phyloP scores from a whole-genome alignment of 2,888 invertebrate species.

The Calephelis perditalis region DNA sequence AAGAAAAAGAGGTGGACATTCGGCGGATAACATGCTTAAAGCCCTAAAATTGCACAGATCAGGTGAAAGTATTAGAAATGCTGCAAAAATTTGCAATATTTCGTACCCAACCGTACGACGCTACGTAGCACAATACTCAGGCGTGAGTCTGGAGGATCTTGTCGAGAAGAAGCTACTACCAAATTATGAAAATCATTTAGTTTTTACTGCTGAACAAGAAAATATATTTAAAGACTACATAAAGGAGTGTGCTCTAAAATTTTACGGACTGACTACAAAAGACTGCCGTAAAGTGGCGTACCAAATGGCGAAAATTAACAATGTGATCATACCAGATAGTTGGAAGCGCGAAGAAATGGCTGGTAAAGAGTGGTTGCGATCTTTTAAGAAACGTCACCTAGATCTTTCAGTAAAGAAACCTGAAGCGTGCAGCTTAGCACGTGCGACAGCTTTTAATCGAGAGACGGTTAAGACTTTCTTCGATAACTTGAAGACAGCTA shows the following conservation, averaged over 20 bases:
- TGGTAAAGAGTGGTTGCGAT: neutral
- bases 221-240: neutral
- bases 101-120: too few relatives aligned
- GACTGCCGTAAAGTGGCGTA: slow-evolving; percentile 10
- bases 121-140: too few relatives aligned
- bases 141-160: too few relatives aligned
- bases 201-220: slow-evolving; percentile 2
- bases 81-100: too few relatives aligned
- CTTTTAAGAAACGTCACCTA: neutral
- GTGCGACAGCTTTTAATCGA: slow-evolving; percentile 14
- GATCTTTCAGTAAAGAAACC: neutral
- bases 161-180: neutral
- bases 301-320: slow-evolving; percentile 4
- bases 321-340: neutral
- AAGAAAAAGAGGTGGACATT: too few relatives aligned
- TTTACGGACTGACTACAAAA: slow-evolving; percentile 4
- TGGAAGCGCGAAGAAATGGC: neutral
- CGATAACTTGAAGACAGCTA: slow-evolving; percentile 14
- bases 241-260: slow-evolving; percentile 1
- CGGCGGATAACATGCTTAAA: too few relatives aligned
- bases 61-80: too few relatives aligned
- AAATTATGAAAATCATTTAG: slow-evolving; percentile 1
- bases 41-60: too few relatives aligned
- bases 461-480: slow-evolving; percentile 10
- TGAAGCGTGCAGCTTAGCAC: slow-evolving; percentile 1